Base-by-base conservation (phyloP, 2,113 vertebrate species). In the Oryzias javanicus region DNA sequence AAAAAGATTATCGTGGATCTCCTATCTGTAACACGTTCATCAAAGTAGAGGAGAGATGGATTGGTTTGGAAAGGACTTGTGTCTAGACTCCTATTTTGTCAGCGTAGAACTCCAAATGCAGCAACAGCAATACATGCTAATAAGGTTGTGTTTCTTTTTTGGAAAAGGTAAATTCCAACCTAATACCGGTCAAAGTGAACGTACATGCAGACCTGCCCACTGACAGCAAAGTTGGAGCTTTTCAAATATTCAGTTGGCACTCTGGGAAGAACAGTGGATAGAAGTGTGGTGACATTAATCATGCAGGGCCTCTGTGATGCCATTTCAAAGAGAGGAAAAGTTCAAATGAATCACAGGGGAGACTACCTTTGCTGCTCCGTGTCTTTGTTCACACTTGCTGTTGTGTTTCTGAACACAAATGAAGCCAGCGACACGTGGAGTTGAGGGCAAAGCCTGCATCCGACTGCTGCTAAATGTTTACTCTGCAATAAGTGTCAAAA, bases 311-410 rank as follows among this genome's bases (percentile, higher is more conserved):
- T 72, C 82, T 81, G 70, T 81, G 74, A 79, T 85, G 79, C 71
- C 86, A 77, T 86, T 88, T 89, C 81, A 88, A 81, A 86, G 67
- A 55, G 65, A 73, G 67, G 66, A 76, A 76, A 86, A 77, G 80
- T 84, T 88, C 81, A 85, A 63, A 80, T 83, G 46, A 81, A 67
- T 81, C 76, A 74, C 68, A 68, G 20, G 68, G 74, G 61, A 78
- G 70, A 80, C 63, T 74, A 74, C 60, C 60, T 50, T 54, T 59
- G 62, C 56, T 49, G 35, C 50, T 42, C 48, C 16, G 27, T 42
- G 46, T 56, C 52, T 66, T 49, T 22, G 51, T 64, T 49, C 51
- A 59, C 60, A 67, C 63, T 64, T 49, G 50, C 68, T 52, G 71
- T 41, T 67, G 48, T 64, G 46, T 50, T 19, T 55, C 42, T 45